Evolutionary conservation across 64 coral and sea anemone genomes (phyloP).

Genomic region (Pachyseris speciosa): DNA sequence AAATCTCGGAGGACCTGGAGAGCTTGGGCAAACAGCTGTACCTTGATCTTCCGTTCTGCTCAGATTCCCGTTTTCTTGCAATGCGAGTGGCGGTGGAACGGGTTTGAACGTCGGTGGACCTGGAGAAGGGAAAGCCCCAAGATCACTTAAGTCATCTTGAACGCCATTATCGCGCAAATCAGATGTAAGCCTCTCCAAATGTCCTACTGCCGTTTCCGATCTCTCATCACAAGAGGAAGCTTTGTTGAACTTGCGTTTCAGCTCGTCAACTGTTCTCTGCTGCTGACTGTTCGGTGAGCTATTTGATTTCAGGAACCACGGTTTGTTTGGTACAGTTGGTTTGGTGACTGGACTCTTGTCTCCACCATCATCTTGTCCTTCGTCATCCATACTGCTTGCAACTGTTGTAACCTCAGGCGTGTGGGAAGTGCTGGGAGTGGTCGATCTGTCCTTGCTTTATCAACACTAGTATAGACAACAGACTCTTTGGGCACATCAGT

Average conservation of each 20-base stretch:
- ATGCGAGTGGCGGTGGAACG: neutral
- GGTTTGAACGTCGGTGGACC: slow-evolving; percentile 15
- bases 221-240: neutral
- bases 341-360: slow-evolving; percentile 24
- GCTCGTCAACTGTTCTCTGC: slow-evolving; percentile 1
- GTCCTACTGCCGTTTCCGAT: neutral
- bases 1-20: neutral
- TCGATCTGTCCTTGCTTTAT: neutral
- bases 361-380: neutral
- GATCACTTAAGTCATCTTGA: neutral
- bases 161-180: too few relatives aligned
- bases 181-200: neutral
- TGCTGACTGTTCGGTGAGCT: neutral
- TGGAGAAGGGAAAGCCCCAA: neutral
- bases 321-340: slow-evolving; percentile 64
- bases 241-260: neutral
- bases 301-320: slow-evolving; percentile 22
- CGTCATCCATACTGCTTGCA: neutral
- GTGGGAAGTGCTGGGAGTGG: slow-evolving; percentile 19
- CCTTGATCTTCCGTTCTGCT: neutral
- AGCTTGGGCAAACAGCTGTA: neutral
- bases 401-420: neutral
- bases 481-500: neutral
- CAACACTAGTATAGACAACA: neutral
- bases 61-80: neutral